Conservation (phyloP, 2,888 invertebrate species). For the Andrena minutula region DNA sequence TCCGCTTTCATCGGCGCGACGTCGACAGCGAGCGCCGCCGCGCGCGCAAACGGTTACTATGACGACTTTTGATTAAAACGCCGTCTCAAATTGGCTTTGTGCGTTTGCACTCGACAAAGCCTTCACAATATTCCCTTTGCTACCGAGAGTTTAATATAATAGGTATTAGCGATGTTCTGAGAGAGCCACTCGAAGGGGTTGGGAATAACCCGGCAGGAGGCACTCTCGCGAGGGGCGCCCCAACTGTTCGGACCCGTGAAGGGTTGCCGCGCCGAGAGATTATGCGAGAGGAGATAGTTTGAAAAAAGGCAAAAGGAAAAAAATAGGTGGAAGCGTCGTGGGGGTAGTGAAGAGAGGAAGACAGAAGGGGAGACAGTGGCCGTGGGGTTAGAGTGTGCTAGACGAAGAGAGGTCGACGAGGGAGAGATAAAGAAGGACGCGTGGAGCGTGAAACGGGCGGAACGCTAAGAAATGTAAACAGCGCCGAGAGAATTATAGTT, state of each 20-base stretch:
- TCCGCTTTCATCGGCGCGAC: slow-evolving; percentile 50
- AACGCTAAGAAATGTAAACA: not conserved
- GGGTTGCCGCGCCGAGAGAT: slow-evolving; percentile 45
- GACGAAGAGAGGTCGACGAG: not conserved
- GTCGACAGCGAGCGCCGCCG: not conserved
- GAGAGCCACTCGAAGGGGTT: slow-evolving; percentile 68
- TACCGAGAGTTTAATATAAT: slow-evolving; percentile 69
- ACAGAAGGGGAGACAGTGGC: not conserved
- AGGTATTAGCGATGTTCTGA: slow-evolving; percentile 71
- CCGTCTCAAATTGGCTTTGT: slow-evolving; percentile 72
- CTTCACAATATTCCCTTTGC: slow-evolving; percentile 55
- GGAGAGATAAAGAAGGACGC: not conserved
- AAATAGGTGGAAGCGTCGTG: not conserved
- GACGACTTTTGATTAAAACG: slow-evolving; percentile 74
- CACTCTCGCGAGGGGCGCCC: slow-evolving; percentile 47
- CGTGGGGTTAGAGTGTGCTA: not conserved
- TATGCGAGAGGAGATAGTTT: slow-evolving; percentile 16
- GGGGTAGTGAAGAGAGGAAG: not conserved
- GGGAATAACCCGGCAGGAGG: slow-evolving; percentile 45
- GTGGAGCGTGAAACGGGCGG: not conserved
- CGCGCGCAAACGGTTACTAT: slow-evolving; percentile 60
- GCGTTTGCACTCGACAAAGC: slow-evolving; percentile 71
- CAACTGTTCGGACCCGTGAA: slow-evolving; percentile 63
- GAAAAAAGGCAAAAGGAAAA: slow-evolving; percentile 4
- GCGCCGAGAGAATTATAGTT: not conserved